Base-by-base conservation (phyloP, 2,113 vertebrate species). In the Lampris incognitus region DNA sequence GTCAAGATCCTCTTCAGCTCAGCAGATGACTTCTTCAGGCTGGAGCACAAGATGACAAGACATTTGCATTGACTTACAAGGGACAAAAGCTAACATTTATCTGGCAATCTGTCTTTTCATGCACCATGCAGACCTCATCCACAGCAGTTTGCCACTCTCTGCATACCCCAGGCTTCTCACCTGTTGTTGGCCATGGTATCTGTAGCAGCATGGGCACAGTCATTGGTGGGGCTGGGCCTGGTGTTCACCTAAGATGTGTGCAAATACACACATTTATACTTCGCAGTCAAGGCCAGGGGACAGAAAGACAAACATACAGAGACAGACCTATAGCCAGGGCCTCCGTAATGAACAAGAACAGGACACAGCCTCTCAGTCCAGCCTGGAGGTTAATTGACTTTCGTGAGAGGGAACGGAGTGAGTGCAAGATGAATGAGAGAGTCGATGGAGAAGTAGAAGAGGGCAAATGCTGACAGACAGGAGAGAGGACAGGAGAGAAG, bases 1-100 rank as follows among this genome's bases (percentile, higher is more conserved):
- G 96, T 97, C 88, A 99, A 82, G 74, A 99, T 99, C 82, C 96
- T 99, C 92, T 97, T 99, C 55, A 99, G 92, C 88, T 99, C 98
- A 6, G 98, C 98, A 9, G 98, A 99, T 9, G 98, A 98, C 68
- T 98, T 98, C 83, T 98, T 99, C 68, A 99, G 93, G 86, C 98
- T 99, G 85, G 2, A 87, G 83, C 67, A 72, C 54, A 55, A 40
- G 50, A 76, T 70, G 51, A 65, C 1, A 77, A 11, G 4, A 73
- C 57, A 83, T 10, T 11, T 60, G 3, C 1, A 46, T 7, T 63
- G 13, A 51, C 4, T 64, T 2, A 2, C 36, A 46, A 59, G 9
- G 38, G 37, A 48, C 6, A 63, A 3, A 39, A 8, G 24, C 56
- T 66, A 41, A 46, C 40, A 60, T 56, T 5, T 5, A 13, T 67